Evolutionary conservation across 2,888 invertebrate genomes (phyloP), one percentile per base, ranked within the genome.

Genomic region (Lasioglossum zephyrum): DNA sequence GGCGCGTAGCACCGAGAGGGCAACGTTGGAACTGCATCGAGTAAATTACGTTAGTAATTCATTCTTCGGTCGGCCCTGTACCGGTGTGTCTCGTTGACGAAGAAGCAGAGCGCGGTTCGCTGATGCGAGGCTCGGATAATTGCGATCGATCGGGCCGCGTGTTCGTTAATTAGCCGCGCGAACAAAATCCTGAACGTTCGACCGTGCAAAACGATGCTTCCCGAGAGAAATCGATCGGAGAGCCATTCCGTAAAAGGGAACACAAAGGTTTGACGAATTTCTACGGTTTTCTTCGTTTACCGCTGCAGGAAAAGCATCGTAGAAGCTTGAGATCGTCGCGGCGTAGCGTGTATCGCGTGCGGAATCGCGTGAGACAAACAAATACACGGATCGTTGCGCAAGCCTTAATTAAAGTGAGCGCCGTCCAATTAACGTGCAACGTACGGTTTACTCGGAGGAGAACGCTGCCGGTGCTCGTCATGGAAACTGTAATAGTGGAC

Each of bases 391-490:
- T 79, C 83, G 82, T 88, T 86, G 88, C 88, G 84, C 88, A 81
- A 82, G 84, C 79, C 73, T 88, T 88, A 88, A 88, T 88, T 88
- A 88, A 88, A 88, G 74, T 49, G 88, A 69, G 81, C 88, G 84
- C 82, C 81, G 82, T 81, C 88, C 84, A 84, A 88, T 88, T 89
- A 87, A 88, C 89, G 81, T 69, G 47, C 80, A 86, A 82, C 76
- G 63, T 69, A 79, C 81, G 74, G 82, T 82, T 86, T 82, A 74
- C 60, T 86, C 72, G 77, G 81, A 85, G 66, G 79, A 75, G 69
- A 73, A 79, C 47, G 63, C 70, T 31, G 79, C 77, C 76, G 31
- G 79, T 78, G 77, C 76, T 76, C 78, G 60, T 81, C 75, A 82
- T 5, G 85, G 77, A 63, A 77, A 82, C 77, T 85, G 76, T 79